Base-by-base conservation (phyloP, 2,797 vertebrate species). In the Hipposideros larvatus region DNA sequence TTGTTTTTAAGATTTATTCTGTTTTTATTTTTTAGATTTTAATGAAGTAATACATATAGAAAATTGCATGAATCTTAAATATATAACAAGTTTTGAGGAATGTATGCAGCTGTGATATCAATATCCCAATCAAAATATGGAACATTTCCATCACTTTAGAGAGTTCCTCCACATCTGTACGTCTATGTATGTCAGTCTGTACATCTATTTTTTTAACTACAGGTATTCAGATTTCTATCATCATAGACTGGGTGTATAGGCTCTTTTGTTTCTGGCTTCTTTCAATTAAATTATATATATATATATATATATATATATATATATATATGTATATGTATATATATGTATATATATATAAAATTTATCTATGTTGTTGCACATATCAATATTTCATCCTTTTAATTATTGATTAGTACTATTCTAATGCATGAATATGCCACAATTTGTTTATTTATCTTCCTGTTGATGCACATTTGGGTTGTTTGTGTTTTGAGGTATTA, bases 1-100 rank as follows among this genome's bases (percentile, higher is more conserved):
- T 26, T 94, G 7, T 83, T 96, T 86, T 59, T 46, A 96, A 66
- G 4, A 61, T 59, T 21, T 21, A 78, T 87, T 96, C 19, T 46
- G 10, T 4, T 73, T 87, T 73, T 55, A 24, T 80, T 92, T 77
- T 46, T 21, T 14, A 15, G 0, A n/a, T 74, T 68, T 43, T 85
- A 79, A 31, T 48, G 15, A 85, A 43, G 10, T 74, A 46, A 84
- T 48, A 65, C 4, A 68, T 75, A 46, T 22, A 57, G 28, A 95
- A 87, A 85, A 86, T 55, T 92, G 4, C 2, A 9, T 59, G 53
- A 11, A 22, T 43, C 6, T 91, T 77, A 90, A 37, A 11, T 87
- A 24, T 37, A 57, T 34, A 37, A 53, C 70, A 31, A 89, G 34
- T 74, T 77, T 59, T 91, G 34, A 82, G 4, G 9, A 95, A 86